Evolutionary conservation across 1,140 invertebrate species (phyloP).

Genomic region (Drosophila neocordata): DNA sequence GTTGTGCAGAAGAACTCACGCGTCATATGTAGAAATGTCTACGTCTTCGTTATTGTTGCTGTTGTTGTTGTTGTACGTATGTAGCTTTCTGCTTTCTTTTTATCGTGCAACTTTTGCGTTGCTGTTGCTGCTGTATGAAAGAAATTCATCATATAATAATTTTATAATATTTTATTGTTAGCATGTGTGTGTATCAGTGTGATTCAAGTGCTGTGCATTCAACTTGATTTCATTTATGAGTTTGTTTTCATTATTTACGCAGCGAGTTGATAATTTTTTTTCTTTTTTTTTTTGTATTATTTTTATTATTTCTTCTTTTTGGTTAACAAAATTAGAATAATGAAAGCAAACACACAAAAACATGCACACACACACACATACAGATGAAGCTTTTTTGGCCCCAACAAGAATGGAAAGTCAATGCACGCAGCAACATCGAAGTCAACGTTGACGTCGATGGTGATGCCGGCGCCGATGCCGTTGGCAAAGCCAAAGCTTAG

Average conservation of each 20-base stretch:
- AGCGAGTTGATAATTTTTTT: slow-evolving; percentile 55
- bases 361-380: slow-evolving; percentile 9
- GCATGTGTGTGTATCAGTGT: slow-evolving; percentile 22
- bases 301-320: slow-evolving; percentile 40
- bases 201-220: slow-evolving; percentile 39
- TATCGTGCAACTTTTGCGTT: slow-evolving; percentile 72
- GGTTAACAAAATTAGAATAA: slow-evolving; percentile 63
- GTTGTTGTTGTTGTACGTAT: slow-evolving; percentile 1
- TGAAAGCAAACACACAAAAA: slow-evolving; percentile 46
- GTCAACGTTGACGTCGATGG: slow-evolving; percentile 20
- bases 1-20: slow-evolving; percentile 73
- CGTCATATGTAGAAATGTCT: slow-evolving; percentile 72
- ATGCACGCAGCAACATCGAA: slow-evolving; percentile 65
- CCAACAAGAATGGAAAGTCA: slow-evolving; percentile 72
- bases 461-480: slow-evolving; percentile 28
- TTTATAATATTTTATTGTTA: slow-evolving; percentile 51
- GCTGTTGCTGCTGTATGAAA: slow-evolving; percentile 60
- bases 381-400: slow-evolving; percentile 7
- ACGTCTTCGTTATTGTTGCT: slow-evolving; percentile 27
- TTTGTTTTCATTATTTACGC: slow-evolving; percentile 56
- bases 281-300: slow-evolving; percentile 21
- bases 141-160: slow-evolving; percentile 71
- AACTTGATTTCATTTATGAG: slow-evolving; percentile 71
- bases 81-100: slow-evolving; percentile 77
- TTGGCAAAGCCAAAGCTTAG: slow-evolving; percentile 28